Conservation (phyloP, 1,140 invertebrate species). For the Hypothenemus hampei region DNA sequence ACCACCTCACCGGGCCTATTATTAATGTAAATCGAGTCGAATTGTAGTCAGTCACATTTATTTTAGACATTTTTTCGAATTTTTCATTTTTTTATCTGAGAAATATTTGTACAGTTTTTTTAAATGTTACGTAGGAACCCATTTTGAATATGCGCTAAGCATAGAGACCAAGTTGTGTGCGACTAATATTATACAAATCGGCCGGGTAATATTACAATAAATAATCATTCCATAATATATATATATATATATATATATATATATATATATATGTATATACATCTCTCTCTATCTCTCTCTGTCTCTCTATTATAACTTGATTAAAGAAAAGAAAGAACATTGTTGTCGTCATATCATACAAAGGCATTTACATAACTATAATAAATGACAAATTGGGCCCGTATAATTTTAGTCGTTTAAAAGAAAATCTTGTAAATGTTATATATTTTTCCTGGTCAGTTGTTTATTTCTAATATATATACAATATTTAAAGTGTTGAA, state of each 20-base stretch:
- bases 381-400: slow-evolving; percentile 1
- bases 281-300: neutral
- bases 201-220: neutral
- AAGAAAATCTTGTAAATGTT: slow-evolving; percentile 41
- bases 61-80: slow-evolving; percentile 6
- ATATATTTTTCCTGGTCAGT: slow-evolving; percentile 43
- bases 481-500: slow-evolving; percentile 35
- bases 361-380: neutral
- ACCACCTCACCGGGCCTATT: neutral
- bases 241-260: too few relatives aligned
- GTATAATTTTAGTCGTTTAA: slow-evolving; percentile 21
- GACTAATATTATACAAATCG: slow-evolving; percentile 18
- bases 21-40: neutral
- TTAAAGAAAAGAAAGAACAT: too few relatives aligned
- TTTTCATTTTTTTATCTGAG: slow-evolving; percentile 2
- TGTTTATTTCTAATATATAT: slow-evolving; percentile 41
- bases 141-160: slow-evolving; percentile 32
- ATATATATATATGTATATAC: too few relatives aligned
- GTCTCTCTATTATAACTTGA: neutral
- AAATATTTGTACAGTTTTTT: slow-evolving; percentile 29
- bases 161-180: slow-evolving; percentile 39
- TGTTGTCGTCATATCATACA: too few relatives aligned
- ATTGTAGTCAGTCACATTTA: slow-evolving; percentile 4
- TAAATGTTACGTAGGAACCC: slow-evolving; percentile 32
- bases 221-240: too few relatives aligned